A percentile compares a stretch with the other conserved stretches of the same genome.
These are phyloP conservation scores for Teleopsis dalmanni DNA, from an alignment of 1,140 invertebrate species.

Conservation along the genomic window DNA sequence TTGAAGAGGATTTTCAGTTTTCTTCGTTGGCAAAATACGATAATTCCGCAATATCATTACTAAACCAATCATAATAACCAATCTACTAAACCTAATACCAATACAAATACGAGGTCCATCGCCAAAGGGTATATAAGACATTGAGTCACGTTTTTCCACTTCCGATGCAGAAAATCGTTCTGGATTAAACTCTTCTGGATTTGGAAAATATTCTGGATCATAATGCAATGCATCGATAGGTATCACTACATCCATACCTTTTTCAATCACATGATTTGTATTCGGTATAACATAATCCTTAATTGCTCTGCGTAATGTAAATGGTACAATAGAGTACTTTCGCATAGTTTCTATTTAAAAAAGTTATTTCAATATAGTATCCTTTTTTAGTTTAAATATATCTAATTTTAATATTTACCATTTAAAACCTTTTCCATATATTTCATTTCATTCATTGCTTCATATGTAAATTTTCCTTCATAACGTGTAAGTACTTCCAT, in stretches of 20 bases:
- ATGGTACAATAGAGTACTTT: conserved; percentile 43
- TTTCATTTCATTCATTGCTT: conserved; percentile 50
- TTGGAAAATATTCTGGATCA: conserved; percentile 48
- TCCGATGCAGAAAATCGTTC: conserved; percentile 50
- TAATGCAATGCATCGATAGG: conserved; percentile 54
- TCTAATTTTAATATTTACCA: conserved; percentile 23
- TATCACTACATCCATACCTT: conserved; percentile 31
- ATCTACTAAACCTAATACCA: conserved; percentile 23
- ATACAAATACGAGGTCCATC: conserved; percentile 22
- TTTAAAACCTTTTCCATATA: conserved; percentile 50
- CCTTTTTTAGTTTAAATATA: not conserved
- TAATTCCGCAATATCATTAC: conserved; percentile 17
- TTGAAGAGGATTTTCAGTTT: too few relatives aligned
- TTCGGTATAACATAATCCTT: conserved; percentile 32
- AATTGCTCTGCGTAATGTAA: conserved; percentile 24
- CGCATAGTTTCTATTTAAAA: conserved; percentile 44
- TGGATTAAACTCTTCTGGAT: conserved; percentile 54
- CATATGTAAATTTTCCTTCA: conserved; percentile 49
- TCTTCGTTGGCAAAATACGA: conserved; percentile 1
- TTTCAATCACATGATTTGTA: conserved; percentile 29
- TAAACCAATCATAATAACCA: conserved; percentile 16
- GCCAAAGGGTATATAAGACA: conserved; percentile 60
- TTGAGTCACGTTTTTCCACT: conserved; percentile 43
- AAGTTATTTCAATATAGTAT: not conserved
- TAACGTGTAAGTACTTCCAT: conserved; percentile 43